Evolutionary conservation across 1,140 invertebrate species (phyloP).

Genomic region (Lepidurus arcticus): DNA sequence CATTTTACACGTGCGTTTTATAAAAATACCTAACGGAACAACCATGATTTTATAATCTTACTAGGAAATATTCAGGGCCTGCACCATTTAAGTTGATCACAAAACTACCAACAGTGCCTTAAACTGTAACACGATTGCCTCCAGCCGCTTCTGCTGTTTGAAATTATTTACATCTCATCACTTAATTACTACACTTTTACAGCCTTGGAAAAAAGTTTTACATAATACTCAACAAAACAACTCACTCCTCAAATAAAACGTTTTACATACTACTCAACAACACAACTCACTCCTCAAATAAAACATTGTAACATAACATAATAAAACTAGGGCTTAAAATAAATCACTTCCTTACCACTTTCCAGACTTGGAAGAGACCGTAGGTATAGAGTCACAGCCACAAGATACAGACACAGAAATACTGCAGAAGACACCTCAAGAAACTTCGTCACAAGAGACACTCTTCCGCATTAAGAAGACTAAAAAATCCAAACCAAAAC

Average conservation of each 20-base stretch:
- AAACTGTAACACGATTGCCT: not conserved
- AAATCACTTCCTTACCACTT: not conserved
- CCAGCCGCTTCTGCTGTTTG: conserved; percentile 1
- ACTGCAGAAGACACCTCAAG: not conserved
- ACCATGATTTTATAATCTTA: too few relatives aligned
- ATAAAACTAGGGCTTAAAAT: not conserved
- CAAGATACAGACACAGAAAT: not conserved
- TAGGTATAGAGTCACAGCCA: not conserved
- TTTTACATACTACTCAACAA: not conserved
- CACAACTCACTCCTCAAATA: not conserved
- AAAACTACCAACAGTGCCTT: not conserved
- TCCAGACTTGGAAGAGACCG: not conserved
- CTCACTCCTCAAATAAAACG: not conserved
- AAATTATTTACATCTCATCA: not conserved
- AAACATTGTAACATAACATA: not conserved
- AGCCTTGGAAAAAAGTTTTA: not conserved
- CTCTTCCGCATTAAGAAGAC: not conserved
- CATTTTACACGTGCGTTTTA: not conserved
- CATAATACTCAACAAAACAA: not conserved
- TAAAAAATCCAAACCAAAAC: not conserved
- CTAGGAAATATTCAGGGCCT: too few relatives aligned
- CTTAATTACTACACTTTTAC: not conserved
- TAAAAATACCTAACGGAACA: not conserved
- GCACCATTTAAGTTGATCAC: too few relatives aligned
- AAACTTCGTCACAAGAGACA: not conserved